These are phyloP conservation scores for Hucho hucho DNA, from an alignment of 2,113 vertebrate genomes.

Conservation along the genomic window DNA sequence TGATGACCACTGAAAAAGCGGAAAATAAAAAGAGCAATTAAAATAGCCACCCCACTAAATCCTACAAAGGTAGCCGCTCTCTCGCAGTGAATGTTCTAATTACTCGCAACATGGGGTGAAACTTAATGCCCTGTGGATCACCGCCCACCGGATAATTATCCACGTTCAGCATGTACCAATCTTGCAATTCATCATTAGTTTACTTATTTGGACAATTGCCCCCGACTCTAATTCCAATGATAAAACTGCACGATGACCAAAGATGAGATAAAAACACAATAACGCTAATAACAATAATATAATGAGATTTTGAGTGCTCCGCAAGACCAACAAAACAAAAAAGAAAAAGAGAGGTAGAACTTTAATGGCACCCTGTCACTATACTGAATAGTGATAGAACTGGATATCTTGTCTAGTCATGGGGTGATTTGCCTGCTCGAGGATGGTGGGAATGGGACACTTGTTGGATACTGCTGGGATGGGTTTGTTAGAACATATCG, in stretches of 20 bases:
- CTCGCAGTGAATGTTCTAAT: slow-evolving; percentile 50
- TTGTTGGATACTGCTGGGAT: slow-evolving; percentile 37
- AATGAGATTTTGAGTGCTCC: slow-evolving; percentile 10
- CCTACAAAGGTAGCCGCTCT: slow-evolving; percentile 21
- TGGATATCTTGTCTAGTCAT: slow-evolving; percentile 13
- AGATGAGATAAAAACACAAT: slow-evolving; percentile 44
- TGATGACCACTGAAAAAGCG: slow-evolving; percentile 5
- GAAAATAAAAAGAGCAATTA: slow-evolving; percentile 8
- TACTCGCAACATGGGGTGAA: slow-evolving; percentile 42
- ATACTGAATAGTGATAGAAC: slow-evolving; percentile 50
- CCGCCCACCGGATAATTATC: slow-evolving; percentile 53
- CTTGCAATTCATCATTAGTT: slow-evolving; percentile 49
- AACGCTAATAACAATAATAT: neutral
- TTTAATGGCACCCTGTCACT: slow-evolving; percentile 35
- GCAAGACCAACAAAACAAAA: slow-evolving; percentile 25
- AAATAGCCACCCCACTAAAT: slow-evolving; percentile 1
- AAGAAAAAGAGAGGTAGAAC: slow-evolving; percentile 14
- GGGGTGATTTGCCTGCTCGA: slow-evolving; percentile 25
- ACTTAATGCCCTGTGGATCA: slow-evolving; percentile 39
- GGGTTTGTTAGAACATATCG: slow-evolving; percentile 32
- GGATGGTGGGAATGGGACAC: neutral
- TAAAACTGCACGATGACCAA: slow-evolving; percentile 52
- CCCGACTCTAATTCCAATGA: slow-evolving; percentile 39
- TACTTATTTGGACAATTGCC: slow-evolving; percentile 55
- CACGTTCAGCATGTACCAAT: slow-evolving; percentile 37